Conservation (phyloP, 1,140 invertebrate species). For the Drosophila funebris region DNA sequence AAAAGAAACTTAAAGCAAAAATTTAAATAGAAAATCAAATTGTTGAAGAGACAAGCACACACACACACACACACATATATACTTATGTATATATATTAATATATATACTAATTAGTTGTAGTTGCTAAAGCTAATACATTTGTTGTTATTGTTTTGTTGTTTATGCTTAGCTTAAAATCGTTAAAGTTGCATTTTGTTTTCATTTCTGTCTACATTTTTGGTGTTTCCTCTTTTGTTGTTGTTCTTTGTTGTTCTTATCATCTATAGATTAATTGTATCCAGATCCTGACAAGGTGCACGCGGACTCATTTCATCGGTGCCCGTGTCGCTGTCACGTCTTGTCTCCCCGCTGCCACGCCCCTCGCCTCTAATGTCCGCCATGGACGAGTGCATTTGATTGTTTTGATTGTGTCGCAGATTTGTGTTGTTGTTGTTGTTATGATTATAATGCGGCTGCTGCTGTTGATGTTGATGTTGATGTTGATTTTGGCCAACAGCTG, state of each 20-base stretch:
- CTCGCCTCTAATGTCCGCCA: conserved; percentile 64
- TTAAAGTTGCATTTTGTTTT: conserved; percentile 3
- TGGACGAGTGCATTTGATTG: conserved; percentile 72
- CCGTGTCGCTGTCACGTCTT: conserved; percentile 37
- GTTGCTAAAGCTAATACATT: conserved; percentile 43
- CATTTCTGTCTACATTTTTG: conserved; percentile 42
- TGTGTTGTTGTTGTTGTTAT: conserved; percentile 80
- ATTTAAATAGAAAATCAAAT: background rate
- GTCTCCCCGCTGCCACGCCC: conserved; percentile 33
- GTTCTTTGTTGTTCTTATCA: background rate
- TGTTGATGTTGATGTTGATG: conserved; percentile 84
- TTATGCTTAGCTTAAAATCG: conserved; percentile 43
- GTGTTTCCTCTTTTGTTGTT: conserved; percentile 47
- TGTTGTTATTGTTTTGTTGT: conserved; percentile 16
- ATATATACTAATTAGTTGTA: conserved; percentile 16
- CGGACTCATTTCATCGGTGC: conserved; percentile 72
- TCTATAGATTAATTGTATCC: conserved; percentile 87
- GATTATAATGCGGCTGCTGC: conserved; percentile 75
- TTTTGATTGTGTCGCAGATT: conserved; percentile 62
- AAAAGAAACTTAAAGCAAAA: background rate
- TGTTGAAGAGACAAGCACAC: background rate
- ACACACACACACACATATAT: conserved; percentile 6
- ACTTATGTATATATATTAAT: background rate
- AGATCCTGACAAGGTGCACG: conserved; percentile 86
- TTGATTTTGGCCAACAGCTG: background rate